Conservation (phyloP, 2,113 vertebrate genomes). For the Etheostoma cragini region DNA sequence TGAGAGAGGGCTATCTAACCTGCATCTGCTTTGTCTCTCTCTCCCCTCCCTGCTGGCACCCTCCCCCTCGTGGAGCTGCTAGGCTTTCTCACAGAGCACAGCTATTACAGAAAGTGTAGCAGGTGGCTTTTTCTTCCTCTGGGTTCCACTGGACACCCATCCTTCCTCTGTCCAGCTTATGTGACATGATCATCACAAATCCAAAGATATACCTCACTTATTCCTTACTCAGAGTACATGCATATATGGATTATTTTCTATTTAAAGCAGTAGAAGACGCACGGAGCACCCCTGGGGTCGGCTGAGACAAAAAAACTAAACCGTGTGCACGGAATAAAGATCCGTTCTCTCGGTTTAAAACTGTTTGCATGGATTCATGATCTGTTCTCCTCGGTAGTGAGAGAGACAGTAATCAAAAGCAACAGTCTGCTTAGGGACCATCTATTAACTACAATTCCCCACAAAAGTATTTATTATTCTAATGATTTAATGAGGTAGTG, state of each 20-base stretch:
- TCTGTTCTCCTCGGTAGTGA: too few species aligned
- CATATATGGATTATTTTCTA: constrained; percentile 29
- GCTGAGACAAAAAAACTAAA: too few species aligned
- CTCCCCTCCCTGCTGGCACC: constrained; percentile 63
- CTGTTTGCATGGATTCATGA: too few species aligned
- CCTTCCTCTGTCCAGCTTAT: constrained; percentile 9
- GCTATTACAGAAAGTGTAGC: constrained; percentile 48
- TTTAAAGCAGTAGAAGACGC: constrained; percentile 9
- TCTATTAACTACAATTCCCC: too few species aligned
- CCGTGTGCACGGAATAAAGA: too few species aligned
- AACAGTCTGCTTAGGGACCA: too few species aligned
- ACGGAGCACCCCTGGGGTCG: too few species aligned
- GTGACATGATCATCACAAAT: constrained; percentile 71
- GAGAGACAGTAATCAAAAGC: too few species aligned
- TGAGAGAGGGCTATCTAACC: constrained; percentile 85
- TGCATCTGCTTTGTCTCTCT: constrained; percentile 83
- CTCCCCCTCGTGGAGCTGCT: constrained; percentile 35
- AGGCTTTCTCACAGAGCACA: constrained; percentile 43
- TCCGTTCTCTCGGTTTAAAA: too few species aligned
- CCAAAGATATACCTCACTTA: constrained; percentile 68
- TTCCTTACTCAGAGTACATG: constrained; percentile 49
- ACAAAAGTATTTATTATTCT: too few species aligned
- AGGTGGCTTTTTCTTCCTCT: constrained; percentile 31
- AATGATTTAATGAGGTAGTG: too few species aligned
- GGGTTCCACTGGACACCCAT: constrained; percentile 20